phyloP scores from a whole-genome alignment of 2,113 vertebrate genomes.

The Camelus bactrianus region DNA sequence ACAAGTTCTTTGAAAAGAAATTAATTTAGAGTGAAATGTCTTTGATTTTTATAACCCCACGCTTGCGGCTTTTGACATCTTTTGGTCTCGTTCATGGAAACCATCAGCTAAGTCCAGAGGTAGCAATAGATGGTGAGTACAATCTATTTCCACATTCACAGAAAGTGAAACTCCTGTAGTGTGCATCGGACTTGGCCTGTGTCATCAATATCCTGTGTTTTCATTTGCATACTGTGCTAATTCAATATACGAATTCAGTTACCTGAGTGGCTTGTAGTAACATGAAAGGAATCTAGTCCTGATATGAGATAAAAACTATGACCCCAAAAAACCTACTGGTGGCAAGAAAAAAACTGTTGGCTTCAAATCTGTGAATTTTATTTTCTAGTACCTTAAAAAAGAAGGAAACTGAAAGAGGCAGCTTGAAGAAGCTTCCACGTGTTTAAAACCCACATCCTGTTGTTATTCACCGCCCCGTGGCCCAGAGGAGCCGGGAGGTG shows the following conservation, averaged over 20 bases:
- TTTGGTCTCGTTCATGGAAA: background rate
- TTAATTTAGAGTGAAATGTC: background rate
- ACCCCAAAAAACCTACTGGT: background rate
- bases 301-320: background rate
- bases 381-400: constrained; percentile 48
- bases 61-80: background rate
- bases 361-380: constrained; percentile 15
- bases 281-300: background rate
- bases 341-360: background rate
- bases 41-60: background rate
- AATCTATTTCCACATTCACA: background rate
- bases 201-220: background rate
- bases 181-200: background rate
- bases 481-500: constrained; percentile 81
- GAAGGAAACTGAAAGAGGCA: constrained; percentile 76
- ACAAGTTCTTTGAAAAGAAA: constrained; percentile 41
- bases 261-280: background rate
- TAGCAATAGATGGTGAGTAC: background rate
- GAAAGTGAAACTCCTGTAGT: constrained; percentile 57
- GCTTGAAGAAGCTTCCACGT: constrained; percentile 58
- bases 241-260: background rate
- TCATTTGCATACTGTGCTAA: background rate
- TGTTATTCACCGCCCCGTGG: constrained; percentile 82
- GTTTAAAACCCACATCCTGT: constrained; percentile 89
- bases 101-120: background rate